Evolutionary conservation across 1,140 invertebrate genomes (phyloP).

Genomic region (Cyrtorhinus lividipennis): DNA sequence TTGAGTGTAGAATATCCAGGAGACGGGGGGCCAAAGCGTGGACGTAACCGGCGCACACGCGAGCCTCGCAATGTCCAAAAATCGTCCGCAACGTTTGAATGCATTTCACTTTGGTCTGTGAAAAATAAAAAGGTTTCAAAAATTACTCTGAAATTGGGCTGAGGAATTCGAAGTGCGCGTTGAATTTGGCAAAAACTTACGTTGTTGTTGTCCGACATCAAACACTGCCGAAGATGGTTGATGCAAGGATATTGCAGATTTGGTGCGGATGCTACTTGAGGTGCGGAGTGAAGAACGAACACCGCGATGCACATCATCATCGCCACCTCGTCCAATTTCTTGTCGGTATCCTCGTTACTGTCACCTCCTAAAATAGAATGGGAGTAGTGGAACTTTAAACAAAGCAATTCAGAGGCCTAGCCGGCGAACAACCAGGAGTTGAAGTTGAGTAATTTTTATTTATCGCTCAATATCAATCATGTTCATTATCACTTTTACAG

Average conservation of each 20-base stretch:
- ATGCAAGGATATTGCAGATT: conserved; percentile 84
- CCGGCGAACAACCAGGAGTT: background rate
- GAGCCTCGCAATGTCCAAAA: conserved; percentile 51
- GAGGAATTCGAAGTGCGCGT: background rate
- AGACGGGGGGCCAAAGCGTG: conserved; percentile 61
- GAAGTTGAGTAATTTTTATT: no score
- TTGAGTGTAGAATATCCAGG: conserved; percentile 51
- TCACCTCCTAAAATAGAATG: background rate
- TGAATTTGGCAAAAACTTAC: conserved; percentile 35
- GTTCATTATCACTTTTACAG: no score
- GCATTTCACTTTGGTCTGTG: conserved; percentile 59
- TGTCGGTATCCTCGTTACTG: conserved; percentile 35
- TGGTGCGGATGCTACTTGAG: conserved; percentile 55
- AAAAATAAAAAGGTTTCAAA: conserved; percentile 23
- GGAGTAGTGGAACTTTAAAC: no score
- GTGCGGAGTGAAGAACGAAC: conserved; percentile 66
- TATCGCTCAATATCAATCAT: no score
- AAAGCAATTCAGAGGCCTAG: no score
- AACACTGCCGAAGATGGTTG: conserved; percentile 77
- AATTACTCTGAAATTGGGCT: background rate
- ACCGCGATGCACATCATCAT: conserved; percentile 76
- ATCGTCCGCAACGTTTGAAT: conserved; percentile 61
- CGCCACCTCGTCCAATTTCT: conserved; percentile 66
- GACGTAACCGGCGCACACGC: conserved; percentile 60
- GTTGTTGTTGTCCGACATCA: conserved; percentile 56